phyloP scores from a whole-genome alignment of 2,113 vertebrate species.

The Andinoacara biseriatus region DNA sequence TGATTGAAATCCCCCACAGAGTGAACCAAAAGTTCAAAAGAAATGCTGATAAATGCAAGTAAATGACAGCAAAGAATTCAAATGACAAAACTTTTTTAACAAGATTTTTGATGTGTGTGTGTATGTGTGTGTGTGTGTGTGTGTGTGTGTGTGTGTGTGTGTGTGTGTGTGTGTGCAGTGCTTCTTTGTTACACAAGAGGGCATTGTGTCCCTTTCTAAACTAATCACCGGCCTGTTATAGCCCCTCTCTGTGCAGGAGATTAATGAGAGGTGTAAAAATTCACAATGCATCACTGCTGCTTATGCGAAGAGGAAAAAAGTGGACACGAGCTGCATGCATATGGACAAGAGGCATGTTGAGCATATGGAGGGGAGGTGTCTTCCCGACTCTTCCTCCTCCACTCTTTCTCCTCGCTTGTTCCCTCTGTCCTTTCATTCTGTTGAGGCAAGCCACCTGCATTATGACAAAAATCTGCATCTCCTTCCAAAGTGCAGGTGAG shows the following conservation, averaged over 20 bases:
- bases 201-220: slow-evolving; percentile 27
- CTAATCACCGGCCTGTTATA: slow-evolving; percentile 9
- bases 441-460: slow-evolving; percentile 20
- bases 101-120: no score
- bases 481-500: background rate
- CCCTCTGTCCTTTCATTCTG: background rate
- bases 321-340: slow-evolving; percentile 40
- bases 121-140: no score
- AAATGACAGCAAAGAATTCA: no score
- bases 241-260: slow-evolving; percentile 16
- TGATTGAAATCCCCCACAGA: no score
- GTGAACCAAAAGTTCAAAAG: no score
- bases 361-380: slow-evolving; percentile 46
- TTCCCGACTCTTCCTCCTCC: slow-evolving; percentile 22
- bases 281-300: slow-evolving; percentile 19
- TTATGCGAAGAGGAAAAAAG: slow-evolving; percentile 9
- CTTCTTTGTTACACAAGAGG: slow-evolving; percentile 61
- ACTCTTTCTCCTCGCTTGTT: background rate
- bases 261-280: slow-evolving; percentile 56
- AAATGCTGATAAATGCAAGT: no score
- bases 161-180: slow-evolving; percentile 11
- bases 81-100: no score
- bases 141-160: no score
- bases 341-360: slow-evolving; percentile 13
- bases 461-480: slow-evolving; percentile 54